Evolutionary conservation across 2,888 invertebrate species (phyloP).

Genomic region (Apoderus coryli): DNA sequence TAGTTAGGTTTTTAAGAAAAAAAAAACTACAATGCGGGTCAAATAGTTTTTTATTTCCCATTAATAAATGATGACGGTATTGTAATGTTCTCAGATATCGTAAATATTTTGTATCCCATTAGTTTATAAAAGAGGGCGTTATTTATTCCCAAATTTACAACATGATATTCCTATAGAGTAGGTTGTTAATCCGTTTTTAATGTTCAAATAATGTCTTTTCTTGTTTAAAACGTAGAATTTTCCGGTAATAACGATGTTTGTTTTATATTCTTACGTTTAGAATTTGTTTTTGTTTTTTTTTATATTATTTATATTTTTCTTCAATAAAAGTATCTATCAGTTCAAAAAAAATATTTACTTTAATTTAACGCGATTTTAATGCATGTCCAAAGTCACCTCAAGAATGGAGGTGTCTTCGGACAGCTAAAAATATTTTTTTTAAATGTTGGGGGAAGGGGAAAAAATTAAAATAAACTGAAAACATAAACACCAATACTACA

Average conservation of each 20-base stretch:
- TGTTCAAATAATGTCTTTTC: background rate
- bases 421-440: too few relatives aligned
- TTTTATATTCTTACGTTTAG: background rate
- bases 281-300: background rate
- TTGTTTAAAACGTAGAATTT: too few relatives aligned
- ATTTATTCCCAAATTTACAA: background rate
- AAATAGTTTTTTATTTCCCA: background rate
- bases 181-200: background rate
- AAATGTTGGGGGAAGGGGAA: too few relatives aligned
- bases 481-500: too few relatives aligned
- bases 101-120: background rate
- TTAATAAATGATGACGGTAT: background rate
- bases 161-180: background rate
- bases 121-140: background rate
- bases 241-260: too few relatives aligned
- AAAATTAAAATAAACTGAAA: too few relatives aligned
- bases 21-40: background rate
- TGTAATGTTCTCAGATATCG: background rate
- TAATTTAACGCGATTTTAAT: slow-evolving; percentile 1
- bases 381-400: slow-evolving; percentile 1
- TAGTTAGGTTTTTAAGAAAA: background rate
- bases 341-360: background rate
- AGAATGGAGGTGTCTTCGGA: too few relatives aligned
- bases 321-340: background rate
- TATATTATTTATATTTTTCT: background rate